Conservation (phyloP, 1,140 invertebrate species). For the Sitodiplosis mosellana region DNA sequence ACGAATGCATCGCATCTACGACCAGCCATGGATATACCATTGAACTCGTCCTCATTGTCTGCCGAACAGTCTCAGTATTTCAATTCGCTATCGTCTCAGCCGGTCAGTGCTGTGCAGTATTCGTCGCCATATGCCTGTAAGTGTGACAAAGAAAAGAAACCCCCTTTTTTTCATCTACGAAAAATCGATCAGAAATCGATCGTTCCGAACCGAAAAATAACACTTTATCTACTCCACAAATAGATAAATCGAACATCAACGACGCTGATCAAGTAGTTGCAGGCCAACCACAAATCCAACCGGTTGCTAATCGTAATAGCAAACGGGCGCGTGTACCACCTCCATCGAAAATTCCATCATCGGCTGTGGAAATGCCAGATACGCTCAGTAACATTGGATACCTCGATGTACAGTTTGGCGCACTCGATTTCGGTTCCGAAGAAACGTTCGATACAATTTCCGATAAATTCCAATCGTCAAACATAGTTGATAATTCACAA, state of each 20-base stretch:
- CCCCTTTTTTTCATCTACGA: too few relatives aligned
- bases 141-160: too few relatives aligned
- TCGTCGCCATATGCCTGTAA: too few relatives aligned
- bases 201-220: too few relatives aligned
- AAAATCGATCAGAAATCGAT: too few relatives aligned
- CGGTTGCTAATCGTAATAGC: conserved; percentile 21
- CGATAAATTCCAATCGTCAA: conserved; percentile 26
- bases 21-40: conserved; percentile 7
- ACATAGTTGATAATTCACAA: conserved; percentile 14
- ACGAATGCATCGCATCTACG: conserved; percentile 1
- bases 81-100: conserved; percentile 18
- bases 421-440: conserved; percentile 61
- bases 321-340: conserved; percentile 64
- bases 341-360: conserved; percentile 84
- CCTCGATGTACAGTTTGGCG: conserved; percentile 87
- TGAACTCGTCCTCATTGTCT: conserved; percentile 19
- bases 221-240: too few relatives aligned
- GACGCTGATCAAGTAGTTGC: conserved; percentile 18
- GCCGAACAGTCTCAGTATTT: conserved; percentile 27
- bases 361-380: conserved; percentile 90
- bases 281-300: conserved; percentile 38
- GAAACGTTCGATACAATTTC: conserved; percentile 31
- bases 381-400: conserved; percentile 49
- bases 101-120: neutral
- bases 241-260: conserved; percentile 9